Base-by-base conservation (phyloP, 2,113 vertebrate species). In the Neoarius graeffei region DNA sequence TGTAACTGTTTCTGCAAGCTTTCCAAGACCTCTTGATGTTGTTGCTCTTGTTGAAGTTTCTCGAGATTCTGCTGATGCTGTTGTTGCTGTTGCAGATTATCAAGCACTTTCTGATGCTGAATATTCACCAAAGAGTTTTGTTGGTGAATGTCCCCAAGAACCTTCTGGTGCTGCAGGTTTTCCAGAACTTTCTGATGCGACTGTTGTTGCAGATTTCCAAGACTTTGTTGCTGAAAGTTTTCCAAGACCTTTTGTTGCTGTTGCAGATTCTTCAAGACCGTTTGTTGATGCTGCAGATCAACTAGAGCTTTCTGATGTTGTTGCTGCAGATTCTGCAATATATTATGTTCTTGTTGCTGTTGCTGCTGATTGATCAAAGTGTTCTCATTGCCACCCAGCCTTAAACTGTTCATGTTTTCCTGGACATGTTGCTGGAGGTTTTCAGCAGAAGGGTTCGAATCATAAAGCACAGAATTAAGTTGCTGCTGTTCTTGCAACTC, bases 401-500 rank as follows among this genome's bases (percentile, higher is more conserved):
- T 96, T 88, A 99, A 96, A 84, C 96, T 97, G 71, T 96, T 96
- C 95, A 96, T 96, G 92, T 95, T 96, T 85, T 96, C 95, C 85
- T 96, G 95, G 11, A 96, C 95, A 4, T 96, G 95, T 86, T 95
- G 95, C 89, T 96, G 95, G 64, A 96, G 93, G 50, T 93, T 93
- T 1, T 96, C 95, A 50, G 94, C 93, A 56, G 94, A 93, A 4
- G 94, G 91, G 0, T 92, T 91, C 20, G 94, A 93, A 87, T 93
- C 95, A 74, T 95, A 96, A 54, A 96, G 91, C 64, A 96, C 95
- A 2, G 95, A 95, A 89, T 93, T 95, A 7, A 96, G 91, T 88
- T 96, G 95, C 88, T 96, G 95, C 86, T 96, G 95, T 17, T 94
- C 96, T 83, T 98, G 97, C 76, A 99, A 93, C 86, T 99, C 97